Evolutionary conservation across 2,888 invertebrate species (phyloP).

Genomic region (Neria commutata): DNA sequence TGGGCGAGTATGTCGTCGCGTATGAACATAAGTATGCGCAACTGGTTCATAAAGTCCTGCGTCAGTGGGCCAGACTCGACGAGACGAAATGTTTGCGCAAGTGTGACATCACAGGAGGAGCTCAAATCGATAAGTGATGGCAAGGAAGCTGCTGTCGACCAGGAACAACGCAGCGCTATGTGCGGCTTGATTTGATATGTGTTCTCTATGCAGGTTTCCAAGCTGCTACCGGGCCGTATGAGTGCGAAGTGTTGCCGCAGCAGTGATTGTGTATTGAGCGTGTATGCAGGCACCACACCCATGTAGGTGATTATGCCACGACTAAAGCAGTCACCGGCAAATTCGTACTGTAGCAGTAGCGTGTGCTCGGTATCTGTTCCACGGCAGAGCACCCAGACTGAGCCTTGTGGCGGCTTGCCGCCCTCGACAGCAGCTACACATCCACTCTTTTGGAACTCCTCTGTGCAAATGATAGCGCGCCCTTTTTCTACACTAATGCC

Average conservation of each 20-base stretch:
- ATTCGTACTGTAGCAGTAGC: constrained; percentile 50
- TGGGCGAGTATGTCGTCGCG: constrained; percentile 56
- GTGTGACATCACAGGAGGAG: constrained; percentile 47
- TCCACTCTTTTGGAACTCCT: constrained; percentile 41
- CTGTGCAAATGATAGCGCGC: constrained; percentile 45
- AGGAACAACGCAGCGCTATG: constrained; percentile 48
- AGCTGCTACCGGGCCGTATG: constrained; percentile 21
- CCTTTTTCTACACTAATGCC: constrained; percentile 45
- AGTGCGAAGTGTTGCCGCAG: constrained; percentile 42
- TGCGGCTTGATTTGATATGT: constrained; percentile 50
- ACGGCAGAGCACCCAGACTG: constrained; percentile 70
- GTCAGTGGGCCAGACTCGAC: constrained; percentile 43
- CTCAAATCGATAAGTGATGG: constrained; percentile 50
- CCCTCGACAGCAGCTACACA: constrained; percentile 17
- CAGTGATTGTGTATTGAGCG: constrained; percentile 42
- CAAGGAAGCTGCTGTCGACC: constrained; percentile 40
- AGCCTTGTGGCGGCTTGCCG: constrained; percentile 36
- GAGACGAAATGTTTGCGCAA: constrained; percentile 51
- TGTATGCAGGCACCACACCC: constrained; percentile 43
- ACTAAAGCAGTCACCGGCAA: constrained; percentile 37
- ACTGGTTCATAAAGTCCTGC: constrained; percentile 54
- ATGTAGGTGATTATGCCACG: constrained; percentile 51
- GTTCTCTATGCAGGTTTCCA: constrained; percentile 50
- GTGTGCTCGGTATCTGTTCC: constrained; percentile 64
- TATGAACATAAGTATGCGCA: constrained; percentile 52